phyloP scores from a whole-genome alignment of 1,140 invertebrate species.

The Scaptomyza graminum region DNA sequence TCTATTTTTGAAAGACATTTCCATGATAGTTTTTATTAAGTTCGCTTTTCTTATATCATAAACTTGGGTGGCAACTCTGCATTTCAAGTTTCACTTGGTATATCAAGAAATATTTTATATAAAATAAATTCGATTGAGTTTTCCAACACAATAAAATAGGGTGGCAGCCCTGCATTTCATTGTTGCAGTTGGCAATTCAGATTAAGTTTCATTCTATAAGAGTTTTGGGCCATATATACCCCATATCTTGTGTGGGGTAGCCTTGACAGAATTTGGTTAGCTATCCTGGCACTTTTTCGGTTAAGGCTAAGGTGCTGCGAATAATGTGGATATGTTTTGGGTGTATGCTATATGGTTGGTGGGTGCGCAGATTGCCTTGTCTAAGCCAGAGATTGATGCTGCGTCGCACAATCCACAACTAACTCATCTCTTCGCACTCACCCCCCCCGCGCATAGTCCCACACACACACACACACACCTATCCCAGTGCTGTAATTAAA shows the following conservation, averaged over 20 bases:
- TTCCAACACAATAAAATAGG: too few relatives aligned
- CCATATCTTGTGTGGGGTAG: neutral
- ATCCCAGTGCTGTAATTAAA: constrained; percentile 73
- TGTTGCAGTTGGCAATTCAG: too few relatives aligned
- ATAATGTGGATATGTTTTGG: constrained; percentile 49
- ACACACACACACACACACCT: constrained; percentile 4
- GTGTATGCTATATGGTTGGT: neutral
- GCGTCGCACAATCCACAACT: constrained; percentile 12
- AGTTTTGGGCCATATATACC: constrained; percentile 2
- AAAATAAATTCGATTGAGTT: too few relatives aligned
- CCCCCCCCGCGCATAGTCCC: neutral
- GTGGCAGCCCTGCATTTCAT: too few relatives aligned
- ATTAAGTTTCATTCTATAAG: too few relatives aligned
- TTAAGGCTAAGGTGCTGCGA: constrained; percentile 60
- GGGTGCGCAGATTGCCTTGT: constrained; percentile 58
- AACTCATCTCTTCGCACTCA: neutral
- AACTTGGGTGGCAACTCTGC: too few relatives aligned
- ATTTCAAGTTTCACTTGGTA: too few relatives aligned
- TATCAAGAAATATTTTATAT: too few relatives aligned
- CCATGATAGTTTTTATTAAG: too few relatives aligned
- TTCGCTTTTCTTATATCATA: too few relatives aligned
- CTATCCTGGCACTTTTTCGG: constrained; percentile 27
- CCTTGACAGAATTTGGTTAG: neutral
- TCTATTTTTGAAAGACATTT: too few relatives aligned
- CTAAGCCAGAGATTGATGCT: constrained; percentile 77